phyloP scores from a whole-genome alignment of 2,113 vertebrate genomes.

The Thinocorus orbignyianus region DNA sequence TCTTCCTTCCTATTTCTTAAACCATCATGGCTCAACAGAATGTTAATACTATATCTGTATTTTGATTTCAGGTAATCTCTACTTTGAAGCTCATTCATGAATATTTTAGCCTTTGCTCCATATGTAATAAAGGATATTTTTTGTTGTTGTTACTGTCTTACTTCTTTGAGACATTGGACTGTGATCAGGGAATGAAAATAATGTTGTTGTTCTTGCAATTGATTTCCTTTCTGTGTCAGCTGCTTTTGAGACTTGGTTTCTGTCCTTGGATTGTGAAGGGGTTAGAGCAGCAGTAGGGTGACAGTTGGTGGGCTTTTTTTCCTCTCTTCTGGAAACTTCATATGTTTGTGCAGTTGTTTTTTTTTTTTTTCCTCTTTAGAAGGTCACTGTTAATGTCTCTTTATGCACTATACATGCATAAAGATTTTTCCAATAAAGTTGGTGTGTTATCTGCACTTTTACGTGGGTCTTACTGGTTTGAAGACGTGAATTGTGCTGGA shows the following conservation, averaged over 20 bases:
- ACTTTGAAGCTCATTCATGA: background rate
- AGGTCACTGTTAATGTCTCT: background rate
- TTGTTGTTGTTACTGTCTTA: background rate
- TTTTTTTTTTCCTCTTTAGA: background rate
- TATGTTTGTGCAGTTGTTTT: background rate
- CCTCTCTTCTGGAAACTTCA: background rate
- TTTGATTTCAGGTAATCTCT: background rate
- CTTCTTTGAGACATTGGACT: background rate
- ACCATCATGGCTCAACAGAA: background rate
- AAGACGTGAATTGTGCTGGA: background rate
- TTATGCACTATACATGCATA: background rate
- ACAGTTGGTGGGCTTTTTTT: background rate
- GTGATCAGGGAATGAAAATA: background rate
- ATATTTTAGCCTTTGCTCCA: background rate
- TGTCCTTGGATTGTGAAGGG: background rate
- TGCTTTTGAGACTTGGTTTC: background rate
- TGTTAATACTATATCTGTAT: background rate
- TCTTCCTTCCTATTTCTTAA: background rate
- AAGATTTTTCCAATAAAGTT: background rate
- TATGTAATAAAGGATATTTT: background rate
- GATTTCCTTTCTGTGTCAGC: slow-evolving; percentile 8
- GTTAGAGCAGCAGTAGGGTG: background rate
- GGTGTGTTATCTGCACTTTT: background rate
- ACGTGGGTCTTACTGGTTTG: background rate
- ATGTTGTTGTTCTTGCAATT: background rate